phyloP scores from a whole-genome alignment of 2,113 vertebrate genomes.

The Grammomys surdaster region DNA sequence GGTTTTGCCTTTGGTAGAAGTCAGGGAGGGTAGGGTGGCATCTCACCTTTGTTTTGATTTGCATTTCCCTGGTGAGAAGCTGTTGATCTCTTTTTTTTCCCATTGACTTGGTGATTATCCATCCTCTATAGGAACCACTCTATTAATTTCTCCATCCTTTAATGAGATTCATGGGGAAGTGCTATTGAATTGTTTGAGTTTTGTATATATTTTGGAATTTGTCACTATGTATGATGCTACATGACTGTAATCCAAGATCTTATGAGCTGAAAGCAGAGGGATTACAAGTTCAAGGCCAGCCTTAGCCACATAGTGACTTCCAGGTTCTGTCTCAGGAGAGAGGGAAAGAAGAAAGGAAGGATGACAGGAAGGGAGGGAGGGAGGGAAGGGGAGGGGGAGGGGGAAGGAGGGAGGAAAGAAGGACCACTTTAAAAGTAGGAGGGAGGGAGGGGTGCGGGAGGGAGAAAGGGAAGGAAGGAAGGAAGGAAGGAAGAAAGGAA shows the following conservation, averaged over 20 bases:
- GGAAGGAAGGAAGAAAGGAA: rapidly evolving
- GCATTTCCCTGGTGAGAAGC: neutral
- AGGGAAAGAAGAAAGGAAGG: too few relatives aligned
- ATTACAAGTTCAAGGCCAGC: neutral
- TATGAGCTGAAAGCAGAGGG: neutral
- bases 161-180: neutral
- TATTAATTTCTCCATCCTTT: neutral
- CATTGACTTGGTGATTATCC: neutral
- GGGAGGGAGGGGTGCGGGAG: rapidly evolving
- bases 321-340: neutral
- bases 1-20: neutral
- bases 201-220: neutral
- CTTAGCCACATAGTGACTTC: neutral
- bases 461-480: rapidly evolving
- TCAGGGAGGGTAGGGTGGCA: neutral
- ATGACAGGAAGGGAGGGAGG: too few relatives aligned
- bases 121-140: neutral
- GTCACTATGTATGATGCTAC: neutral
- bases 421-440: too few relatives aligned
- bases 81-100: neutral
- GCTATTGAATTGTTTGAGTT: neutral
- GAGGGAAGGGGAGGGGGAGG: rapidly evolving
- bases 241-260: neutral
- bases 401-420: rapidly evolving
- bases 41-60: neutral